Evolutionary conservation across 2,113 vertebrate species (phyloP).

Genomic region (Hassar affinis): DNA sequence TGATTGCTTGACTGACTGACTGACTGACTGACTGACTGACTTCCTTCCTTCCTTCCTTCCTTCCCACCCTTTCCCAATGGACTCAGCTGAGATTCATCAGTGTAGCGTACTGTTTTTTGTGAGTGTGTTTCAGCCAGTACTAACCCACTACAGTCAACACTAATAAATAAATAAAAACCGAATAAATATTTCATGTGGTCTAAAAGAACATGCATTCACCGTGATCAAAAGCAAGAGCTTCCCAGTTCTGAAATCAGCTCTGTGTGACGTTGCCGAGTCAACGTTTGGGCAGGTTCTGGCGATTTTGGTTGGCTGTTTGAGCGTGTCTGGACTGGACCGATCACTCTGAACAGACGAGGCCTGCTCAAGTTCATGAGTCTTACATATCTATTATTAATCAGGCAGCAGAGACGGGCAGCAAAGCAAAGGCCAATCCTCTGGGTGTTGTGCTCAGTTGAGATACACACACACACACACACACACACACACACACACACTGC

Average conservation of each 20-base stretch:
- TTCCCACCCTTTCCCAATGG: neutral
- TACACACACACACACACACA: no score
- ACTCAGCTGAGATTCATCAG: neutral
- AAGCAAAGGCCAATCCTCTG: constrained; percentile 31
- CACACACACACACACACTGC: neutral
- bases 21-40: no score
- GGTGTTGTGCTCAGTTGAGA: constrained; percentile 10
- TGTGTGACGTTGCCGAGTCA: neutral
- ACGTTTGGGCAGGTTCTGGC: neutral
- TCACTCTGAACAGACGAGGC: neutral
- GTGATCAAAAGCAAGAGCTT: neutral
- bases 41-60: no score
- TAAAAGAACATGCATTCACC: neutral
- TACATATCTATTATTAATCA: constrained; percentile 37
- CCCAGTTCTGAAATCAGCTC: no score
- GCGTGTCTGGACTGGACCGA: neutral
- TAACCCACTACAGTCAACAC: neutral
- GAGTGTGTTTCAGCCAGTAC: neutral
- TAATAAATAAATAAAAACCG: no score
- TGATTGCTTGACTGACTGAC: no score
- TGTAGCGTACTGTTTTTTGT: neutral
- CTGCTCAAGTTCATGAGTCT: constrained; percentile 1
- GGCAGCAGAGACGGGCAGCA: constrained; percentile 28
- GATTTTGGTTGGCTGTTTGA: neutral
- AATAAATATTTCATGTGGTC: neutral